Base-by-base conservation (phyloP, 2,888 invertebrate genomes). In the Xanthia icteritia region DNA sequence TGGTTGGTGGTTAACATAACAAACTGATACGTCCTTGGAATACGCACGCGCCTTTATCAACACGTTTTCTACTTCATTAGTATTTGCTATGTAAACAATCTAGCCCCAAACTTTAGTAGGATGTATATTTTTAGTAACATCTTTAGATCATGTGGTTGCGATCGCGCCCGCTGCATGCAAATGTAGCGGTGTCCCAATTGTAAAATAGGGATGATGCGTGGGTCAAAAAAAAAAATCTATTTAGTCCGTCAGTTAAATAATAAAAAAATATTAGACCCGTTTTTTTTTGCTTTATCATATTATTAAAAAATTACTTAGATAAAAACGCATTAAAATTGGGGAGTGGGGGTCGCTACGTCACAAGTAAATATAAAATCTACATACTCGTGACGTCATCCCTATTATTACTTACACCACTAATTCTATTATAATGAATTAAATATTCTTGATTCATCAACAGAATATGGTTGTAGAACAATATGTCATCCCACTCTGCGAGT, bases 91-190 rank as follows among this genome's bases (percentile, higher is more conserved):
- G 27, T 60, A 48, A 73, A 45, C 45, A 63, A 45, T 36, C 5
- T 51, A 75, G 27, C 2, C 23, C 20, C 11, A n/a, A 65, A 45
- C 9, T n/a, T 31, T 42, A n/a, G 23, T 15, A n/a, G 11, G 20
- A 51, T 20, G 9, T 45, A 9, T 31, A 63, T 64, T 64, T 76
- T 56, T 71, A 64, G n/a, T 36, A 77, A 45, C 9, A 8, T 78
- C 6, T 23, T 54, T 45, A 39, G 17, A 39, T 27, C 78, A 75
- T 31, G 27, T 74, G 77, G 36, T 54, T 65, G 0, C 20, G 31
- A 58, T n/a, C 27, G 63, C 58, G n/a, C 42, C 51, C 39, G 20
- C n/a, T 61, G 42, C 15, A 58, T 64, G 2, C 51, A 31, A 64
- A 71, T 71, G 23, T 23, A 71, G 11, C 39, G 31, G 8, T 76